Evolutionary conservation across 2,797 vertebrate genomes (phyloP).

Genomic region (Chaetodon trifasciatus): DNA sequence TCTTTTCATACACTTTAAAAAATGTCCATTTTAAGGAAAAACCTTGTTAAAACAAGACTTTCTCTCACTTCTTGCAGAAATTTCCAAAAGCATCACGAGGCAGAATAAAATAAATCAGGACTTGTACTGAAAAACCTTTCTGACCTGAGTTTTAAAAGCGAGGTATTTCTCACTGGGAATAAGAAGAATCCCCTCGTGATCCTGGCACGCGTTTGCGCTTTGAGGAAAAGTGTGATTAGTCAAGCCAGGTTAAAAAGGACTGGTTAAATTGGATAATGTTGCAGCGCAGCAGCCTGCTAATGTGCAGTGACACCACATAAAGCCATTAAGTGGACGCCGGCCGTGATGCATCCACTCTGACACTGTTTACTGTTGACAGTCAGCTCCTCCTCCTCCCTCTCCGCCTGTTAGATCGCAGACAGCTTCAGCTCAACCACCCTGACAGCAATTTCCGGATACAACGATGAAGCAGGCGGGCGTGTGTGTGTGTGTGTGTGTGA

Average conservation of each 20-base stretch:
- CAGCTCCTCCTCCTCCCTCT: conserved; percentile 34
- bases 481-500: not conserved
- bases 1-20: not conserved
- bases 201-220: too few relatives aligned
- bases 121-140: not conserved
- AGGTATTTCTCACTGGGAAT: not conserved
- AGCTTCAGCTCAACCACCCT: conserved; percentile 41
- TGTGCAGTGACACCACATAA: conserved; percentile 37
- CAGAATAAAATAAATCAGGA: not conserved
- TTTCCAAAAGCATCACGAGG: not conserved
- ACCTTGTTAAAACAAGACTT: not conserved
- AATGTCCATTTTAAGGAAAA: not conserved
- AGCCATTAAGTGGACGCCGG: conserved; percentile 37
- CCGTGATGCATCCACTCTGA: conserved; percentile 37
- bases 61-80: not conserved
- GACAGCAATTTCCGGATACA: conserved; percentile 67
- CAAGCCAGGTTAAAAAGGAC: not conserved
- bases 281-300: conserved; percentile 32
- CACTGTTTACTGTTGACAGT: conserved; percentile 46
- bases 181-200: accelerated
- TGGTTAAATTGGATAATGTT: conserved; percentile 23
- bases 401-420: conserved; percentile 43
- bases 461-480: conserved; percentile 30
- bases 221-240: not conserved
- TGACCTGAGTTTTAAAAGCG: not conserved